Evolutionary conservation across 2,797 vertebrate species (phyloP), one percentile per base, ranked within the genome.

Genomic region (Sebastes glaucus): DNA sequence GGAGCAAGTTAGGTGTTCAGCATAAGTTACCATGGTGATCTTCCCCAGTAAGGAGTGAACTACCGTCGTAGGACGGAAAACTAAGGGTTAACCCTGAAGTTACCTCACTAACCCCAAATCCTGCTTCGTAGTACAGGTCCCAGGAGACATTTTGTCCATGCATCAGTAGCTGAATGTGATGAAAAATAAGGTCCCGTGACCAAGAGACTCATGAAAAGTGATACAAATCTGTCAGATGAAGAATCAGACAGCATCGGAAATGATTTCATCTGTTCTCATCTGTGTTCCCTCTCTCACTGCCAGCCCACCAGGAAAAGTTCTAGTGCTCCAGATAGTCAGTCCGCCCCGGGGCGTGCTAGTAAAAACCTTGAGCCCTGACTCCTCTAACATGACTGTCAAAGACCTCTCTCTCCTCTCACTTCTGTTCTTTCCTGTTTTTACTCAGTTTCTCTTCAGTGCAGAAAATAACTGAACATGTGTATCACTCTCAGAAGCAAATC

Each of bases 261-360:
- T 49, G 22, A 30, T 71, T 73, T 59, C 13, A 30, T 68, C 18
- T 65, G 49, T 74, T 80, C 59, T 64, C 35, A 60, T 4, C 74
- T 27, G 20, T 78, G 74, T 66, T 84, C 33, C 20, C 16, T 57
- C 56, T 68, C 49, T 85, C 60, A 22, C 73, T 80, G 46, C 66
- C 62, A 71, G 64, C 80, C 59, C 71, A 73, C 75, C 33, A 73
- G 75, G 75, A 83, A 49, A 79, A 56, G 52, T 86, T 72, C 23
- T 61, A 74, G 57, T 66, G 9, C 71, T 78, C 61, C 28, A 85
- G 52, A 80, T 59, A 82, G 74, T 46, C 27, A 25, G 77, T 64
- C 23, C 2, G 60, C 81, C 68, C 52, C 46, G 42, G 32, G 68
- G 70, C 27, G 3, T 72, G 22, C 53, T 72, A 23, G 77, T 75